Evolutionary conservation across 2,113 vertebrate species (phyloP).

Genomic region (Scolopax mira): DNA sequence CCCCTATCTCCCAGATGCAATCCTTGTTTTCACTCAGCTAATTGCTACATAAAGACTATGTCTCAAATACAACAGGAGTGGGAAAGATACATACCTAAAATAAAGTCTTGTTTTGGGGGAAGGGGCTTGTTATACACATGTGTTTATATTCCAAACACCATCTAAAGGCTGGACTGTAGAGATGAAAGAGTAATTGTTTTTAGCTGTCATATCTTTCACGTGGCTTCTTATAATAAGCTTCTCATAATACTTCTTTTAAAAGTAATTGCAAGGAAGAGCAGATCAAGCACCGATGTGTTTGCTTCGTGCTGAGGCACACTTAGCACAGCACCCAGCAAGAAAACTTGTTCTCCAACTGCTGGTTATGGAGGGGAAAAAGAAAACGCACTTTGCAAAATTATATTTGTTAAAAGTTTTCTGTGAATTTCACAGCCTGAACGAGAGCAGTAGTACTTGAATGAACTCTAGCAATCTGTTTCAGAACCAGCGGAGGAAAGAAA

Average conservation of each 20-base stretch:
- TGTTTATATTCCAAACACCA: not conserved
- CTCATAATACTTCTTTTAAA: not conserved
- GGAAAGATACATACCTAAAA: not conserved
- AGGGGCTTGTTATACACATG: not conserved
- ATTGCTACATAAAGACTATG: not conserved
- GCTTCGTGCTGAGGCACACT: not conserved
- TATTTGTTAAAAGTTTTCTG: not conserved
- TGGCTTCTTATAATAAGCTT: not conserved
- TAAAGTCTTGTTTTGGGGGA: not conserved
- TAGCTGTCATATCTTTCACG: not conserved
- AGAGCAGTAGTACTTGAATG: not conserved
- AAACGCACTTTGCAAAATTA: not conserved
- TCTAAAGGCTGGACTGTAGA: not conserved
- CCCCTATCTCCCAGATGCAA: not conserved
- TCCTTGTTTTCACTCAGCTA: not conserved
- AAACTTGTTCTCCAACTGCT: not conserved
- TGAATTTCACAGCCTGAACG: not conserved
- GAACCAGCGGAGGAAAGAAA: not conserved
- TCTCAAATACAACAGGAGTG: not conserved
- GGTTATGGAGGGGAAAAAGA: not conserved
- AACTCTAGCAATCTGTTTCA: not conserved
- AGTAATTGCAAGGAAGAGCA: not conserved
- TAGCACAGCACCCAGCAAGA: not conserved
- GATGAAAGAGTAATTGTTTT: not conserved
- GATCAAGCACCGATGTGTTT: not conserved